Percentiles rank a stretch among this genome's conserved stretches.
These are phyloP conservation scores for Phyllopteryx taeniolatus DNA, from an alignment of 2,113 vertebrate genomes.

Conservation along the genomic window DNA sequence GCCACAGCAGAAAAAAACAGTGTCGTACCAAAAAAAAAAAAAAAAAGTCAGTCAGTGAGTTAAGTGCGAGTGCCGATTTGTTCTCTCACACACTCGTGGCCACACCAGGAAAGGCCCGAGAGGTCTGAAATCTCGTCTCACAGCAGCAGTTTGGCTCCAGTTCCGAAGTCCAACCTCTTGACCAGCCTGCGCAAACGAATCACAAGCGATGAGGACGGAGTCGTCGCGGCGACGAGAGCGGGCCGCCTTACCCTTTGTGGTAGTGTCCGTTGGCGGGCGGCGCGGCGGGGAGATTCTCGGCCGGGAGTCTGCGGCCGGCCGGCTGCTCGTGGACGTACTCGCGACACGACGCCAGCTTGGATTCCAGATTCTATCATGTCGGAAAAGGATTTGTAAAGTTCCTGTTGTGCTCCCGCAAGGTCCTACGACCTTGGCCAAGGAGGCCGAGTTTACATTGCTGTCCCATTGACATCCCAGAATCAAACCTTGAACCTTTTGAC, in stretches of 20 bases:
- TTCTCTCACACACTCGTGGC: not conserved
- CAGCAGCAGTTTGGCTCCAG: slow-evolving; percentile 85
- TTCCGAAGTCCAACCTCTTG: slow-evolving; percentile 63
- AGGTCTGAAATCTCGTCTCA: slow-evolving; percentile 56
- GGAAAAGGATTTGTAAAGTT: not conserved
- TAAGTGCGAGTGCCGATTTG: slow-evolving; percentile 49
- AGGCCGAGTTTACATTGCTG: not conserved
- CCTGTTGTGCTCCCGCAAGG: not conserved
- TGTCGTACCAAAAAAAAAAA: not conserved
- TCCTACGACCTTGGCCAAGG: not conserved
- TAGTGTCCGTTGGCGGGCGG: slow-evolving; percentile 55
- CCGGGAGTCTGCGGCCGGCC: slow-evolving; percentile 82
- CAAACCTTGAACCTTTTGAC: not conserved
- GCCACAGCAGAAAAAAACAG: not conserved
- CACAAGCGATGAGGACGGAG: not conserved
- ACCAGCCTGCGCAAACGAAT: slow-evolving; percentile 21
- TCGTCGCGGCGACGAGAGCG: not conserved
- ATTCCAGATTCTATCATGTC: slow-evolving; percentile 85
- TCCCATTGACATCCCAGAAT: not conserved
- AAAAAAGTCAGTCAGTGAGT: not conserved
- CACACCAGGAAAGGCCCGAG: not conserved
- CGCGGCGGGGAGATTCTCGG: slow-evolving; percentile 70
- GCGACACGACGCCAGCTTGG: slow-evolving; percentile 93
- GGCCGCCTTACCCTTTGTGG: slow-evolving; percentile 36
- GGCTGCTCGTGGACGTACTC: slow-evolving; percentile 98